phyloP scores from a whole-genome alignment of 2,797 vertebrate species.

The Peromyscus attwateri region DNA sequence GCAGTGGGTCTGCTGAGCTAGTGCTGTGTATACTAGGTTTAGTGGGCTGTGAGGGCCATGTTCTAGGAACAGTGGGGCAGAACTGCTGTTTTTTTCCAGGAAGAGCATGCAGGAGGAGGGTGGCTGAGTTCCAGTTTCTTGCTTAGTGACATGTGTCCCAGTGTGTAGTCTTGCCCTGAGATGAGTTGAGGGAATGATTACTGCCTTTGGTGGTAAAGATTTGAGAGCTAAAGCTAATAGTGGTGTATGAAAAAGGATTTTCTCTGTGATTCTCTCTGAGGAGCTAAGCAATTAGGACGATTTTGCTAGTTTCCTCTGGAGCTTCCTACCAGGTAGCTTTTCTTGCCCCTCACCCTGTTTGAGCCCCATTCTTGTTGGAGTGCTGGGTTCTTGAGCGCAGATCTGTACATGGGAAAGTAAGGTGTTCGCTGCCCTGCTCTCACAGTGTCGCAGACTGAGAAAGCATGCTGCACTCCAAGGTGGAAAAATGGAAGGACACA shows the following conservation, averaged over 20 bases:
- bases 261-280: background rate
- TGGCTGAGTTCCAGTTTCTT: constrained; percentile 14
- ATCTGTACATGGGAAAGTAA: background rate
- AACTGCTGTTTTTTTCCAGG: background rate
- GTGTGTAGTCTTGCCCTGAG: background rate
- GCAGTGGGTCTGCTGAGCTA: background rate
- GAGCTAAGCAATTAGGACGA: background rate
- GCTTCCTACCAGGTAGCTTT: constrained; percentile 30
- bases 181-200: background rate
- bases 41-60: background rate
- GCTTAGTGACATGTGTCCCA: background rate
- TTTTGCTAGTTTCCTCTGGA: background rate
- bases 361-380: constrained; percentile 25
- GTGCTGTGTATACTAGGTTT: background rate
- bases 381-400: background rate
- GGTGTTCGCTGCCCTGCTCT: background rate
- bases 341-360: background rate
- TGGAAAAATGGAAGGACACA: background rate
- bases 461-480: background rate
- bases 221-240: background rate
- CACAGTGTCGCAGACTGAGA: background rate
- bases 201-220: background rate
- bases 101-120: background rate
- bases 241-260: background rate
- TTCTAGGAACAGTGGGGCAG: background rate